Evolutionary conservation across 2,888 invertebrate genomes (phyloP).

Genomic region (Epirrhoe alternata): DNA sequence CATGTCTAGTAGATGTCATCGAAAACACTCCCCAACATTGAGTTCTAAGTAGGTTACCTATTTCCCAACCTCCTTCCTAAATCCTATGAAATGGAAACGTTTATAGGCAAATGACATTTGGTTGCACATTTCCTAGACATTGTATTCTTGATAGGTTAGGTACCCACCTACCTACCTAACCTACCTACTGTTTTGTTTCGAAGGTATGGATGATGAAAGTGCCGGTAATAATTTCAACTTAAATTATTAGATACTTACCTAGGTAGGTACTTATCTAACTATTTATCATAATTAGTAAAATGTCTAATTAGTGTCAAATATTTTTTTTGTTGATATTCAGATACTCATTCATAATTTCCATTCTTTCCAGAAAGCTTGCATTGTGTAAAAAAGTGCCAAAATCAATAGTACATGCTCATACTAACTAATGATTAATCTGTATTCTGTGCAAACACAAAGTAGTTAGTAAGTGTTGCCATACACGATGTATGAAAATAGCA

Average conservation of each 20-base stretch:
- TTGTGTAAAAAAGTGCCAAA: constrained; percentile 1
- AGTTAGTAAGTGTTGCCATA: background rate
- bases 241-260: too few species aligned
- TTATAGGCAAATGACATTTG: too few species aligned
- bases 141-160: too few species aligned
- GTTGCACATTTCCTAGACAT: too few species aligned
- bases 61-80: too few species aligned
- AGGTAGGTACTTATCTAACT: background rate
- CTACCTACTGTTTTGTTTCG: too few species aligned
- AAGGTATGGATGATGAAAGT: background rate
- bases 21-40: too few species aligned
- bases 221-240: background rate
- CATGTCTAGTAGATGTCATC: too few species aligned
- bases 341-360: background rate
- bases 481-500: background rate
- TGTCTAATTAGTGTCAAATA: background rate
- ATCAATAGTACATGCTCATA: background rate
- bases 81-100: too few species aligned
- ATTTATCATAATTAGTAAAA: background rate
- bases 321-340: background rate
- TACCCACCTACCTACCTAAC: too few species aligned
- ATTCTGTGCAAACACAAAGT: background rate
- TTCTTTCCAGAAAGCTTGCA: background rate
- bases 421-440: background rate
- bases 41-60: too few species aligned